Percentiles rank a stretch among this genome's conserved stretches.
phyloP scores from a whole-genome alignment of 2,888 invertebrate genomes.

The Epinotia ramella region DNA sequence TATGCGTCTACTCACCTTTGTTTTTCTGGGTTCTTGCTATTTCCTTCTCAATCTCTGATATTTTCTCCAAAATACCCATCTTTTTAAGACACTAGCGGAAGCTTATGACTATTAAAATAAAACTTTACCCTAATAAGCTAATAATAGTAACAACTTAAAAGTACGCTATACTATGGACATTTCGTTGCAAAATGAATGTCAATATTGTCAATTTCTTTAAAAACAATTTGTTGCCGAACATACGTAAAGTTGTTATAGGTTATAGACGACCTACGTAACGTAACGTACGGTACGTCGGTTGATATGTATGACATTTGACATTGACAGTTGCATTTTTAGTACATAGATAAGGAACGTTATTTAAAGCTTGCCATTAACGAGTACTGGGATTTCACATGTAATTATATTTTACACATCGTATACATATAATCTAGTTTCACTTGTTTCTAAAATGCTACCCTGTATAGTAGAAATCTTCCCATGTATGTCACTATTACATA shows the following conservation, averaged over 20 bases:
- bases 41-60: constrained; percentile 99
- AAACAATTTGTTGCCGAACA: constrained; percentile 38
- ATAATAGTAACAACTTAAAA: constrained; percentile 6
- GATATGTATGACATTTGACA: constrained; percentile 24
- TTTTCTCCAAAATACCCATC: constrained; percentile 99
- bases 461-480: too few relatives aligned
- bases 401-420: background rate
- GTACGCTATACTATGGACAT: constrained; percentile 33
- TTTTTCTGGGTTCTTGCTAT: constrained; percentile 99
- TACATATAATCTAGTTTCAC: too few relatives aligned
- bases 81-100: constrained; percentile 48
- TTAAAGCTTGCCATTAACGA: constrained; percentile 32
- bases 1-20: constrained; percentile 90
- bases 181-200: constrained; percentile 48
- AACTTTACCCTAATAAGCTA: constrained; percentile 43
- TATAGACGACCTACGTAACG: constrained; percentile 37
- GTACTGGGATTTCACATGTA: background rate
- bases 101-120: constrained; percentile 34
- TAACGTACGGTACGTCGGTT: too few relatives aligned
- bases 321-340: constrained; percentile 18
- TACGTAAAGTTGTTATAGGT: constrained; percentile 36
- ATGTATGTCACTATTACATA: too few relatives aligned
- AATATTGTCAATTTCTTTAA: constrained; percentile 47
- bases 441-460: too few relatives aligned
- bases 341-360: constrained; percentile 1